Evolutionary conservation across 1,140 invertebrate genomes (phyloP), one percentile per base, ranked within the genome.

Genomic region (Drosophila serrata): DNA sequence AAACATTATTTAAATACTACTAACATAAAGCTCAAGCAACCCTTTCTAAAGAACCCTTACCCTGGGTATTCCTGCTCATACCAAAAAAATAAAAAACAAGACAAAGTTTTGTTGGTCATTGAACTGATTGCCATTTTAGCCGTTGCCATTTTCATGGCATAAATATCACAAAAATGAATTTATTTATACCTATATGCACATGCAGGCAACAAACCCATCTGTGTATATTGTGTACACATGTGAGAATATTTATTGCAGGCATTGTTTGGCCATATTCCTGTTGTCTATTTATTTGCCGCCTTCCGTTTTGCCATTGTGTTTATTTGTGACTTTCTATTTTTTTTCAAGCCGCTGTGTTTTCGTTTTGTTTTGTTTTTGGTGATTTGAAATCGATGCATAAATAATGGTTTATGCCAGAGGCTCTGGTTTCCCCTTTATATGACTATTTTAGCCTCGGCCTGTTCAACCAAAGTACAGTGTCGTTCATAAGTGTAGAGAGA

Each of bases 311-410:
- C 37, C 43, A 51, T 73, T 77, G 46, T 53, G 60, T 81, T 81
- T 80, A 61, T 77, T 77, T 67, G 37, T 7, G 17, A 67, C 43
- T 73, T 65, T 81, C 67, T 73, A 77, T 42, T 42, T 73, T 80
- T 42, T 42, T 39, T 39, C 22, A 55, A 49, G 37, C 65, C 46
- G 60, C 42, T 75, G 13, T 37, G 39, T 53, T 31, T 31, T 33
- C 55, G 51, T 46, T 76, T 33, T 45, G 33, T 53, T 77, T 40
- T 76, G 62, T 76, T 61, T 79, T 81, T 86, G 63, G 67, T 80
- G 70, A 88, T 88, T 87, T 81, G 76, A 80, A 80, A 84, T 88
- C 76, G 84, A 80, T 90, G 80, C 84, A 88, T 87, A 88, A 87
- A 87, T 87, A 87, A 88, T 88, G 81, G 78, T 73, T 76, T 75